Conservation (phyloP, 2,888 invertebrate genomes). For the Danaus chrysippus region DNA sequence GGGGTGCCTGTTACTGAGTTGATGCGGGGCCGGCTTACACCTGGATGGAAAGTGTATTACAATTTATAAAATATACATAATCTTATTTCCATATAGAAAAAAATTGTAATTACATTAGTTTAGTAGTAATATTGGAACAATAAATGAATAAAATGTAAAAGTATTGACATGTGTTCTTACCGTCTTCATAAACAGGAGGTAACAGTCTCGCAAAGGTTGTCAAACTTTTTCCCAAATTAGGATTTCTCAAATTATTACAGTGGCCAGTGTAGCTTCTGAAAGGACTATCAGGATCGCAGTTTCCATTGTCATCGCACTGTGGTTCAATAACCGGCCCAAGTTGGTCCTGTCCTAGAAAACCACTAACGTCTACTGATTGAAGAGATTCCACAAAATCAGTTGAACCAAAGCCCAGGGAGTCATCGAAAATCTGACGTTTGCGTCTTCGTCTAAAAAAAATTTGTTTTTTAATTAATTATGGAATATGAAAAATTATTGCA, state of each 20-base stretch:
- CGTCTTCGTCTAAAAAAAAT: conserved; percentile 71
- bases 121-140: background rate
- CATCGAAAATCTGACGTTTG: conserved; percentile 87
- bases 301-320: conserved; percentile 84
- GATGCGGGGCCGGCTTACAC: conserved; percentile 88
- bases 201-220: conserved; percentile 91
- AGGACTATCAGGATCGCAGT: conserved; percentile 85
- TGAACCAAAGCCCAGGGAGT: conserved; percentile 62
- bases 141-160: too few relatives aligned
- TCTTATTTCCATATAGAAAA: background rate
- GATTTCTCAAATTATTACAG: conserved; percentile 92
- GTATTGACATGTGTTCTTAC: conserved; percentile 54
- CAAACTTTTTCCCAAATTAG: conserved; percentile 89
- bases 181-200: conserved; percentile 93
- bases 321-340: conserved; percentile 81
- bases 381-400: conserved; percentile 87
- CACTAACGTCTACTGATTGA: conserved; percentile 87
- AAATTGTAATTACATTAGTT: background rate
- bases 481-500: too few relatives aligned
- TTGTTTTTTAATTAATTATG: too few relatives aligned
- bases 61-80: background rate
- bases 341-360: conserved; percentile 82
- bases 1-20: conserved; percentile 86
- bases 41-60: conserved; percentile 45
- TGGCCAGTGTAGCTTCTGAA: conserved; percentile 89